Base-by-base conservation (phyloP, 2,113 vertebrate genomes). In the Ochotona curzoniae region DNA sequence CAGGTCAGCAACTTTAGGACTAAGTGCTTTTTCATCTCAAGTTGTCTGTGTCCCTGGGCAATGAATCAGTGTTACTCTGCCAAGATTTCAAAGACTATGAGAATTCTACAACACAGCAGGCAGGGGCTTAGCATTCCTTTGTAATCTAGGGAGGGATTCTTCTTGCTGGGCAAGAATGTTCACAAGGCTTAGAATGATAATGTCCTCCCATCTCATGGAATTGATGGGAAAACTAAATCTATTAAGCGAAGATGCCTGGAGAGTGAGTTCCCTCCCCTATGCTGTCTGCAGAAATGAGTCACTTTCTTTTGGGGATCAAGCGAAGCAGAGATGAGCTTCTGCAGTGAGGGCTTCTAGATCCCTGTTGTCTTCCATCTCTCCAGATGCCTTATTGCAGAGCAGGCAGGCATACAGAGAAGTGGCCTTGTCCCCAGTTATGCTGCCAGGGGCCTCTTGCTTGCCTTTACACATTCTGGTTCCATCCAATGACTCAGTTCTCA, bases 391-490 rank as follows among this genome's bases (percentile, higher is more conserved):
- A 11, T 9, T 25, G 32, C 8, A 75, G 44, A 67, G 64, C 38
- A 60, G 38, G 2, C 26, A 81, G 69, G 35, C 84, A 28, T 64
- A 61, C 8, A 60, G 9, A 10, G 4, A 85, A 81, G 79, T 64
- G 87, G 18, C 30, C 86, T 73, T 74, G 49, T 66, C 38, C 32
- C 9, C 12, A n/a, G n/a, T n/a, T 69, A 17, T 75, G 23, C 57
- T 57, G 54, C 17, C 57, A 78, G 35, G 54, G 84, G 73, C 26
- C 47, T 79, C 54, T 35, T 20, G 28, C 51, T 83, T 69, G 61
- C 30, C 23, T 80, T 95, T 73, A 69, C 83, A 66, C 30, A 64
- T 84, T 79, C 69, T 89, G 26, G 20, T 83, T 90, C 51, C 47
- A 85, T 15, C 79, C 38, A 69, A 32, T 49, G 60, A 67, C 38